Conservation (phyloP, 2,113 vertebrate genomes). For the Chionis minor region DNA sequence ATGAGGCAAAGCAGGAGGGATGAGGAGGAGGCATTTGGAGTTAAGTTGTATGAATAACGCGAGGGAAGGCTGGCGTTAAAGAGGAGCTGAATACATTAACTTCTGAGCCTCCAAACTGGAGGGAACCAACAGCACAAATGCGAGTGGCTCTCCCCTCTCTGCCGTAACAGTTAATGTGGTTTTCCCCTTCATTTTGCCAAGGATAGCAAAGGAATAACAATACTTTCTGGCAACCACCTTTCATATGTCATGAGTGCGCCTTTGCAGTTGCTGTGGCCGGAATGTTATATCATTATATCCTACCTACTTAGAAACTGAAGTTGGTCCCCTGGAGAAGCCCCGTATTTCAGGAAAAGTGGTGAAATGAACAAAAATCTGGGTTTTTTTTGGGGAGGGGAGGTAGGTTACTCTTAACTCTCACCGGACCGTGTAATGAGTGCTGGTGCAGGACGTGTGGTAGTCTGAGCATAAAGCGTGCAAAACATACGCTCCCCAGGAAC, state of each 20-base stretch:
- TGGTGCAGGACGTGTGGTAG: background rate
- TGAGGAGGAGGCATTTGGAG: conserved; percentile 30
- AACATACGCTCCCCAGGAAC: background rate
- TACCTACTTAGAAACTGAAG: background rate
- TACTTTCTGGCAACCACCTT: background rate
- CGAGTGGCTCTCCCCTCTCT: background rate
- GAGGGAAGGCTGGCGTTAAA: conserved; percentile 32
- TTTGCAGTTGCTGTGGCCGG: background rate
- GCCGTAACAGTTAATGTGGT: background rate
- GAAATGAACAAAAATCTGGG: conserved; percentile 1
- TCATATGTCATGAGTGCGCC: background rate
- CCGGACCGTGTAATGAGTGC: background rate
- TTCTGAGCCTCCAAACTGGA: conserved; percentile 1
- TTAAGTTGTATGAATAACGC: conserved; percentile 36
- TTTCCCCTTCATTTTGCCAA: background rate
- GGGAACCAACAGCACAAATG: background rate
- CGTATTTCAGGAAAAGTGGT: background rate
- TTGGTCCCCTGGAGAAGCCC: background rate
- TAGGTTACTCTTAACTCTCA: background rate
- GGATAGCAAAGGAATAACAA: background rate
- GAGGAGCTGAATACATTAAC: conserved; percentile 48
- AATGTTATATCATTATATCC: background rate
- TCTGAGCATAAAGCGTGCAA: background rate
- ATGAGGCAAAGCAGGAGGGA: conserved; percentile 35
- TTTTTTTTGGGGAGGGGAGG: background rate